Evolutionary conservation across 2,888 invertebrate species (phyloP), one percentile per base, ranked within the genome.

Genomic region (Caenorhabditis sinica): DNA sequence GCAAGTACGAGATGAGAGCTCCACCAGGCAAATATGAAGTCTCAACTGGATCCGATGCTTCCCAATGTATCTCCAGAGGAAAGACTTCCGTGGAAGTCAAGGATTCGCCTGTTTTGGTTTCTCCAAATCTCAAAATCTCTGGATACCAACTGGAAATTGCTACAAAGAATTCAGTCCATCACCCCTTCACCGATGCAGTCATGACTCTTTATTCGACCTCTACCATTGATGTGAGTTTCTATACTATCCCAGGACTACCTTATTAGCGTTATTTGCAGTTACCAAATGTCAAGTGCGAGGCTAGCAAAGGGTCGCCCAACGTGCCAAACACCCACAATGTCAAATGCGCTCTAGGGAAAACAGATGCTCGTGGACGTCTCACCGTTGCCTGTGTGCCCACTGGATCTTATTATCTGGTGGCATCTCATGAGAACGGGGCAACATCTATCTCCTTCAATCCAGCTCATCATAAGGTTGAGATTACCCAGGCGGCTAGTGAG

Each of bases 341-440:
- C 82, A 68, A 68, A 23, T 92, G 91, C 76, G 17, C 83, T 0
- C 61, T 90, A 30, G 87, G 88, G 60, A 83, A 86, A 56, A 90
- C 91, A 1, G 80, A 86, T 45, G 20, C 76, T 75, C 94, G 94
- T 60, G 97, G 98, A 15, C 94, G 95, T 91, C 97, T 97, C 93
- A 93, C 93, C 4, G 97, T 97, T 90, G 95, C 95, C 1, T 94
- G 95, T 68, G 94, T 98, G 1, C 95, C 96, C 0, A 95, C 96
- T 17, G 97, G 97, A 5, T 94, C 95, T 82, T 98, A 97, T 93
- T 94, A 94, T 65, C 93, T 97, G 23, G 40, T 13, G 0, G 87
- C 89, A 5, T 30, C 71, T 9, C 82, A 51, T 33, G 76, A 79
- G 17, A 72, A 68, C 30, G 80, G 71, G 6, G 58, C 68, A 40